Base-by-base conservation (phyloP, 2,797 vertebrate species). In the Ctenopoma multispine region DNA sequence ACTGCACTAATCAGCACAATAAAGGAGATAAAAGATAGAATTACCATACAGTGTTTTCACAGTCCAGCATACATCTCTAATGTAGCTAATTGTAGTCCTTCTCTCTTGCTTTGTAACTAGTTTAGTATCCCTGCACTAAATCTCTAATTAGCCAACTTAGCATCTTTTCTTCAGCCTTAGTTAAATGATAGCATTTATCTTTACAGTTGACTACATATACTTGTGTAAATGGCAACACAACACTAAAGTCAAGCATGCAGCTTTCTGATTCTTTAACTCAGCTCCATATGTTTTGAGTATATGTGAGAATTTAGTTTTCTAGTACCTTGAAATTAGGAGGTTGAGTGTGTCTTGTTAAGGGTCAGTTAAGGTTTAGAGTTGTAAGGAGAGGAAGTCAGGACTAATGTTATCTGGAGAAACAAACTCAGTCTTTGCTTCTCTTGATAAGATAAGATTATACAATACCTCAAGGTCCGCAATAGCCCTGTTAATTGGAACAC, bases 31-130 rank as follows among this genome's bases (percentile, higher is more conserved):
- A 90, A 91, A 91, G 87, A 84, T 76, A 72, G 60, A 87, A 94
- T 94, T 90, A 90, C 71, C 90, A 94, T 89, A 93, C 88, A 93
- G 90, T 91, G 87, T 89, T 89, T 91, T 87, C 77, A 72, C 87
- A 91, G 86, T 75, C 60, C 72, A 69, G 77, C 77, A 81, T 87
- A 85, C 81, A 71, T 66, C 79, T 83, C 80, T 83, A 83, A 89
- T 91, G 89, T 82, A 79, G 86, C 85, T 90, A 89, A 90, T 84
- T 90, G 74, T 89, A 87, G 78, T 75, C 60, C 48, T 56, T 86
- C 76, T 75, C 64, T 87, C 57, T 75, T 83, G 61, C 79, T 87
- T 90, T 91, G 82, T 90, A 77, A 89, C 87, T 57, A 50, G 79
- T 91, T 93, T 88, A 90, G 84, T 77, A 56, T 87, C 90, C 86